Conservation (phyloP, 2,888 invertebrate genomes). For the Digitonthophagus gazella region DNA sequence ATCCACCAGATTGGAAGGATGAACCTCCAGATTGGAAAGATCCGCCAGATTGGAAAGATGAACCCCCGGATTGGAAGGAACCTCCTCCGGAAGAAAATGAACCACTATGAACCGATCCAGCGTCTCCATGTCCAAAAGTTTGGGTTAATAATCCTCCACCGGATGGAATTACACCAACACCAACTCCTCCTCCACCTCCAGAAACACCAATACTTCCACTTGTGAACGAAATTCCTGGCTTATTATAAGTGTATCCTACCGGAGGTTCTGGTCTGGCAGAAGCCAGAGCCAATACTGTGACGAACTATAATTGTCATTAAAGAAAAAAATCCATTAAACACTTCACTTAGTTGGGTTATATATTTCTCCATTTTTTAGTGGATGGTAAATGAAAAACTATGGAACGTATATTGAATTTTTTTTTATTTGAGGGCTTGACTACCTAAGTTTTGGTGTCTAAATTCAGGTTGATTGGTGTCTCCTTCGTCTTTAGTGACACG, state of each 20-base stretch:
- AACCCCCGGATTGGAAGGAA: constrained; percentile 27
- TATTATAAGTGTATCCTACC: constrained; percentile 57
- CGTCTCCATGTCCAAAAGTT: constrained; percentile 30
- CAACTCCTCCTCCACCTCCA: constrained; percentile 30
- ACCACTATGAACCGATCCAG: constrained; percentile 31
- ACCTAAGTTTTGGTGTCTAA: too few relatives aligned
- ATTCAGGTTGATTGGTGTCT: too few relatives aligned
- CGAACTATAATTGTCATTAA: constrained; percentile 40
- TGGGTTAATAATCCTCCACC: constrained; percentile 35
- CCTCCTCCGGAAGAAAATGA: constrained; percentile 23
- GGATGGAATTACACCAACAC: constrained; percentile 25
- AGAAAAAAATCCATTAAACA: constrained; percentile 11
- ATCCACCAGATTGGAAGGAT: constrained; percentile 13
- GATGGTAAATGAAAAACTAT: too few relatives aligned
- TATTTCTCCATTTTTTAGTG: too few relatives aligned
- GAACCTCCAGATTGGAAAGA: constrained; percentile 16
- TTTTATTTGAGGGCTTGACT: too few relatives aligned
- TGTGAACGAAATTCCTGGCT: constrained; percentile 40
- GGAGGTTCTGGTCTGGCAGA: constrained; percentile 60
- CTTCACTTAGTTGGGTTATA: constrained; percentile 11
- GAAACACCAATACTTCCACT: constrained; percentile 30
- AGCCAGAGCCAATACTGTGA: constrained; percentile 56
- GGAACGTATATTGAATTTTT: too few relatives aligned
- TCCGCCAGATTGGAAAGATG: constrained; percentile 33
- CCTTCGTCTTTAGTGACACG: too few relatives aligned